Evolutionary conservation across 2,888 invertebrate species (phyloP).

Genomic region (Rhodophaea formosa): DNA sequence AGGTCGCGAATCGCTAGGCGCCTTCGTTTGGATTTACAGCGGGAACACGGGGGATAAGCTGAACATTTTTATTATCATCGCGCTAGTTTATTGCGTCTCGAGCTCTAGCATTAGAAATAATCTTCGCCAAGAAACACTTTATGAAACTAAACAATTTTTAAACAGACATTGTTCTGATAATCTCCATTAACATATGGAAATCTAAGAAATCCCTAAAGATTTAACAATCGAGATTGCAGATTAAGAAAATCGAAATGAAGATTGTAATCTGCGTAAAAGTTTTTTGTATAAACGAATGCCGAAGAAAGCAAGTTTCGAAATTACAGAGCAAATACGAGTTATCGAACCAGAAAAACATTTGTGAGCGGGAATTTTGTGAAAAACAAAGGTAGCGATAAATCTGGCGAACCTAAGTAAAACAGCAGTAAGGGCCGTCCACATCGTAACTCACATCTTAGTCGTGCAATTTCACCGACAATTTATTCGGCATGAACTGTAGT

Average conservation of each 20-base stretch:
- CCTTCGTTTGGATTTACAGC: conserved; percentile 63
- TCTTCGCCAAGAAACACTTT: conserved; percentile 57
- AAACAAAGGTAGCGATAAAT: conserved; percentile 64
- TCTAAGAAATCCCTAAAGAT: background rate
- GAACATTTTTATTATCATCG: conserved; percentile 76
- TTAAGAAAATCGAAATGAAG: background rate
- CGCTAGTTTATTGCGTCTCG: conserved; percentile 72
- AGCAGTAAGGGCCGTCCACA: conserved; percentile 61
- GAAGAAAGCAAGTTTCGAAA: conserved; percentile 22
- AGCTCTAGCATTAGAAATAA: conserved; percentile 72
- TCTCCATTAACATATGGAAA: background rate
- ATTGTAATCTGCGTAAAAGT: background rate
- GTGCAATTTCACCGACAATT: conserved; percentile 73
- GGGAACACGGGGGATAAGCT: conserved; percentile 65
- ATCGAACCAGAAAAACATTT: conserved; percentile 39
- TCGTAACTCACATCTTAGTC: conserved; percentile 69
- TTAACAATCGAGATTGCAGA: background rate
- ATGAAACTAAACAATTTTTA: conserved; percentile 46
- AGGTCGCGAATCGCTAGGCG: conserved; percentile 62
- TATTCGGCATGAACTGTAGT: conserved; percentile 76
- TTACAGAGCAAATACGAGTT: conserved; percentile 31
- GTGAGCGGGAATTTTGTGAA: conserved; percentile 52
- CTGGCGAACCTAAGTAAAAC: conserved; percentile 55
- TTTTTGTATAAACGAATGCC: background rate
- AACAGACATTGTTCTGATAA: conserved; percentile 35